A percentile compares a stretch with the other conserved stretches of the same genome.
Evolutionary conservation across 2,888 invertebrate species (phyloP).

Genomic region (Hoplodrina blanda): DNA sequence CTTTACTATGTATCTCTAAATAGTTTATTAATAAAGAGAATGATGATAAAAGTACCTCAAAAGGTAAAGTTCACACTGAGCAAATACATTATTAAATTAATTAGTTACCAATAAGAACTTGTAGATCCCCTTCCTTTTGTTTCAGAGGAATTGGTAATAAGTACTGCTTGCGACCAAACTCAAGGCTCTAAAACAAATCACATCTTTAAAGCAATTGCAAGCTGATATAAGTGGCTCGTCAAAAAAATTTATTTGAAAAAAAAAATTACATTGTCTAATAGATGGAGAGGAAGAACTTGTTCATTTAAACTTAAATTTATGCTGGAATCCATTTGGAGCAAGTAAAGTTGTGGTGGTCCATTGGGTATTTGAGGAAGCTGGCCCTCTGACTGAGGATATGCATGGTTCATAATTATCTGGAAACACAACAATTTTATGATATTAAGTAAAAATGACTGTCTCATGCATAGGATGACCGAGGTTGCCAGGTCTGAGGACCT

Average conservation of each 20-base stretch:
- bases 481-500: no score
- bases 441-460: background rate
- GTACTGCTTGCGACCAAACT: slow-evolving; percentile 46
- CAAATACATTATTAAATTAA: background rate
- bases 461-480: no score
- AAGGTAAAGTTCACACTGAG: background rate
- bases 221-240: background rate
- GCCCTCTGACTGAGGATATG: background rate
- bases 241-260: background rate
- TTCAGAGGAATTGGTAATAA: slow-evolving; percentile 48
- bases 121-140: slow-evolving; percentile 42
- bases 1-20: no score
- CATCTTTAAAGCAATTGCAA: background rate
- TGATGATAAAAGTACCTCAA: background rate
- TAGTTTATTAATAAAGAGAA: no score
- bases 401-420: slow-evolving; percentile 38
- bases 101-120: slow-evolving; percentile 60
- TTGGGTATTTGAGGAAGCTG: slow-evolving; percentile 1
- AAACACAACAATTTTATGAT: slow-evolving; percentile 28
- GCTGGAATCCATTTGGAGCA: slow-evolving; percentile 61
- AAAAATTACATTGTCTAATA: slow-evolving; percentile 70
- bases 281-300: slow-evolving; percentile 76
- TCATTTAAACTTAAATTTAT: slow-evolving; percentile 54
- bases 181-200: slow-evolving; percentile 43
- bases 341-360: slow-evolving; percentile 58